phyloP scores from a whole-genome alignment of 2,113 vertebrate species.

The Microcebus lehilahytsara region DNA sequence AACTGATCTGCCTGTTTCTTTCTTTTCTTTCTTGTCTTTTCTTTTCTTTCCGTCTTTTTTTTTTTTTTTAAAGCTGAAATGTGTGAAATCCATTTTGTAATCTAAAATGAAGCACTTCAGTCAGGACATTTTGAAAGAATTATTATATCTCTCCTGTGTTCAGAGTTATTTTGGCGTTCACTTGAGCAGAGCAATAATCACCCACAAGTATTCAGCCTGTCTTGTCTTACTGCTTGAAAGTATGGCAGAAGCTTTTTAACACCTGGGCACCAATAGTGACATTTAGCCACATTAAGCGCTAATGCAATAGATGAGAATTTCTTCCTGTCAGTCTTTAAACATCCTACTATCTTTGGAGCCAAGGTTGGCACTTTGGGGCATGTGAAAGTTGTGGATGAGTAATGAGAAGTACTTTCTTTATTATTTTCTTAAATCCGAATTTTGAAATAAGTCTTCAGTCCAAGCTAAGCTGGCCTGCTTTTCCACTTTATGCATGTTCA shows the following conservation, averaged over 20 bases:
- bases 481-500: background rate
- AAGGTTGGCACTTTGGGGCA: background rate
- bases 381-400: background rate
- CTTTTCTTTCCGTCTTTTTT: background rate
- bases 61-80: constrained; percentile 37
- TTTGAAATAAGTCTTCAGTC: constrained; percentile 25
- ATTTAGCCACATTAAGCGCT: constrained; percentile 48
- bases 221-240: constrained; percentile 37
- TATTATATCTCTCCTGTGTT: background rate
- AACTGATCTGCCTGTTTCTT: constrained; percentile 66
- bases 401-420: background rate
- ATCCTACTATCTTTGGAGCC: background rate
- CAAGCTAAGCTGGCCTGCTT: background rate
- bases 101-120: constrained; percentile 42
- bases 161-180: constrained; percentile 9
- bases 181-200: background rate
- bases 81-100: constrained; percentile 68
- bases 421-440: constrained; percentile 13
- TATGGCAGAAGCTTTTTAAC: constrained; percentile 18
- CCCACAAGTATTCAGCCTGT: background rate
- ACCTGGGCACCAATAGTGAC: background rate
- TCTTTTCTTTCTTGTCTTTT: background rate
- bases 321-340: constrained; percentile 7
- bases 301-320: background rate
- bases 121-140: constrained; percentile 35